These are phyloP conservation scores for Caenorhabditis latens DNA, from an alignment of 1,140 invertebrate genomes.

Conservation along the genomic window DNA sequence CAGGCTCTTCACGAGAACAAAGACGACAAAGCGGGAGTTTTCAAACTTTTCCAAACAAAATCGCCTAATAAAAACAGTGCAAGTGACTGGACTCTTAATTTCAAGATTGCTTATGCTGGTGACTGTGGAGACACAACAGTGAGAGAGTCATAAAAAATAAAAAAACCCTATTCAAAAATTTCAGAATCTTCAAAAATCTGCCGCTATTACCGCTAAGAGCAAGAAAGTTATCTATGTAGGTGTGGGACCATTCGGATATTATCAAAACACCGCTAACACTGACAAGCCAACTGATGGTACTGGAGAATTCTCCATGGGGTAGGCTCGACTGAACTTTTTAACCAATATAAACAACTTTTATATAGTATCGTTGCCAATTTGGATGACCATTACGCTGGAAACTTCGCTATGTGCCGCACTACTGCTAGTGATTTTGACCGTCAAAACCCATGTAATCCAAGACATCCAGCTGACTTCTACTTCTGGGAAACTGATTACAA, in stretches of 20 bases:
- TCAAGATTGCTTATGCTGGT: conserved; percentile 56
- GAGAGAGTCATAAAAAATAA: neutral
- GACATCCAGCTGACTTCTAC: conserved; percentile 70
- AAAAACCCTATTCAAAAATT: neutral
- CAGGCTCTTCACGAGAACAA: conserved; percentile 45
- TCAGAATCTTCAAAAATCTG: neutral
- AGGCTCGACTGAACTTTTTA: neutral
- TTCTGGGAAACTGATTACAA: conserved; percentile 67
- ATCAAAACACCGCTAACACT: conserved; percentile 24
- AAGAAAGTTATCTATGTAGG: conserved; percentile 60
- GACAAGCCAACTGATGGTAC: conserved; percentile 68
- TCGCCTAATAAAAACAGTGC: neutral
- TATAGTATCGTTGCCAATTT: conserved; percentile 59
- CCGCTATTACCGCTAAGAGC: conserved; percentile 29
- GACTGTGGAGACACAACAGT: neutral
- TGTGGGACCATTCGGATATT: conserved; percentile 44
- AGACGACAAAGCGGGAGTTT: conserved; percentile 13
- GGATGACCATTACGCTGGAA: conserved; percentile 40
- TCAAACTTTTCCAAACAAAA: conserved; percentile 6
- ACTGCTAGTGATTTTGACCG: neutral
- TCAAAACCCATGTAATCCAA: conserved; percentile 69
- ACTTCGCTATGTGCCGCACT: conserved; percentile 61
- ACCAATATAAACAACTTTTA: neutral
- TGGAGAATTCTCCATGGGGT: conserved; percentile 67
- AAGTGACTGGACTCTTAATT: conserved; percentile 50